Percentiles rank a stretch among this genome's conserved stretches.
These are phyloP conservation scores for Bergia puertoricense DNA, from an alignment of 92 coral and sea anemone genomes.

Conservation along the genomic window DNA sequence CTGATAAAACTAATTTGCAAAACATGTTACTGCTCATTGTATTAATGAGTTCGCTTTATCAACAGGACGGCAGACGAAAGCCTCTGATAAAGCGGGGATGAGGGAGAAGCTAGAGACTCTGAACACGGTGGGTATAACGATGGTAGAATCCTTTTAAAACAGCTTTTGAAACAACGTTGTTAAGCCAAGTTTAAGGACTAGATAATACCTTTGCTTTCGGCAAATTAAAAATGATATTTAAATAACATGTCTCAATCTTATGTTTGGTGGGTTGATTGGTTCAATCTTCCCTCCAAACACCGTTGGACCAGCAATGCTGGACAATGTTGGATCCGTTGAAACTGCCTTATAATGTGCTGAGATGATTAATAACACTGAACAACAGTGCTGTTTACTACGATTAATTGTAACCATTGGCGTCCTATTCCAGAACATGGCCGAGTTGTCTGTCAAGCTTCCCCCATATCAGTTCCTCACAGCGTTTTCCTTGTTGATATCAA, in stretches of 20 bases:
- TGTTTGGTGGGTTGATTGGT: too few relatives aligned
- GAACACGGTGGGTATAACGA: constrained; percentile 63
- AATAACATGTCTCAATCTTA: too few relatives aligned
- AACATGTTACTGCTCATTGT: too few relatives aligned
- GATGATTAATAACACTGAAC: not conserved
- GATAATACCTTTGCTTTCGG: too few relatives aligned
- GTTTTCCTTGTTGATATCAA: constrained; percentile 86
- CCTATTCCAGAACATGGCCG: constrained; percentile 71
- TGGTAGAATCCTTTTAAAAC: not conserved
- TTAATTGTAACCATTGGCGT: not conserved
- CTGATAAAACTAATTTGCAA: too few relatives aligned
- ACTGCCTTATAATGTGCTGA: not conserved
- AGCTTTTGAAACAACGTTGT: not conserved
- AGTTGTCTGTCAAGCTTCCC: constrained; percentile 79
- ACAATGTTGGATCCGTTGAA: too few relatives aligned
- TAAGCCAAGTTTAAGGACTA: not conserved
- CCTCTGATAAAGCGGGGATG: constrained; percentile 75
- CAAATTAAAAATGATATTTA: too few relatives aligned
- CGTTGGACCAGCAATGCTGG: too few relatives aligned
- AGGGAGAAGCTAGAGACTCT: constrained; percentile 65
- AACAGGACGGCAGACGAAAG: constrained; percentile 79
- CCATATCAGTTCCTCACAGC: constrained; percentile 98
- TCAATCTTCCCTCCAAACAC: too few relatives aligned
- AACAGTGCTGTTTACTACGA: not conserved
- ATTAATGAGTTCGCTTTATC: not conserved